These are phyloP conservation scores for Hypercompe scribonia DNA, from an alignment of 2,888 invertebrate genomes.

Conservation along the genomic window DNA sequence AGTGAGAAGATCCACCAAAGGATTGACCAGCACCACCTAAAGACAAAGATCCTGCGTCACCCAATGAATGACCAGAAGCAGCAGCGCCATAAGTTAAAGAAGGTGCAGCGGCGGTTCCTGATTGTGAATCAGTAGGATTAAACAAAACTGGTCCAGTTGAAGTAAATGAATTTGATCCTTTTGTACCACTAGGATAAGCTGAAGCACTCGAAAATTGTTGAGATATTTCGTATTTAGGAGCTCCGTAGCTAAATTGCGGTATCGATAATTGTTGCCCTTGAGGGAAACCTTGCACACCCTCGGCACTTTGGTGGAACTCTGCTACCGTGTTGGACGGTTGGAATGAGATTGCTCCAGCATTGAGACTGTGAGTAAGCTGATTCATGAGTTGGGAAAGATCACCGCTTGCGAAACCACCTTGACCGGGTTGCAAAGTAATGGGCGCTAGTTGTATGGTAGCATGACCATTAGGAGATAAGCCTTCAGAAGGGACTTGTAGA, in stretches of 20 bases:
- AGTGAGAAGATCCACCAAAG: constrained; percentile 51
- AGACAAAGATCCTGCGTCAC: constrained; percentile 56
- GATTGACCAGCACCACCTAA: constrained; percentile 54
- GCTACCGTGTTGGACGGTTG: constrained; percentile 68
- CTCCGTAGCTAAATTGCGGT: constrained; percentile 69
- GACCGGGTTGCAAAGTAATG: constrained; percentile 71
- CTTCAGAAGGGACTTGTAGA: constrained; percentile 66
- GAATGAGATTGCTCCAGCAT: constrained; percentile 71
- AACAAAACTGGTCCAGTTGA: constrained; percentile 81
- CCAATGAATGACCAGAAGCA: constrained; percentile 60
- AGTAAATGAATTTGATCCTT: constrained; percentile 76
- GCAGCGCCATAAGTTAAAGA: constrained; percentile 61
- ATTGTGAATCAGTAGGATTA: constrained; percentile 68
- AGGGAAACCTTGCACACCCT: constrained; percentile 55
- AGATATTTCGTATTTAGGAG: constrained; percentile 66
- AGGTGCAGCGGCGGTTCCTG: constrained; percentile 48
- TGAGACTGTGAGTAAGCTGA: constrained; percentile 74
- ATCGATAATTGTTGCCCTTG: constrained; percentile 64
- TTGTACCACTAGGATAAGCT: constrained; percentile 76
- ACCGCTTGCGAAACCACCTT: constrained; percentile 63
- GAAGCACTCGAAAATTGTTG: constrained; percentile 68
- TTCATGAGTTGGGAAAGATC: constrained; percentile 80
- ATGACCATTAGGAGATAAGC: constrained; percentile 68
- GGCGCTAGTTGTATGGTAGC: constrained; percentile 73
- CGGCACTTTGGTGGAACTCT: constrained; percentile 67